A percentile compares a stretch with the other conserved stretches of the same genome.
Conservation (phyloP, 2,797 vertebrate species). For the Okamejei kenojei region DNA sequence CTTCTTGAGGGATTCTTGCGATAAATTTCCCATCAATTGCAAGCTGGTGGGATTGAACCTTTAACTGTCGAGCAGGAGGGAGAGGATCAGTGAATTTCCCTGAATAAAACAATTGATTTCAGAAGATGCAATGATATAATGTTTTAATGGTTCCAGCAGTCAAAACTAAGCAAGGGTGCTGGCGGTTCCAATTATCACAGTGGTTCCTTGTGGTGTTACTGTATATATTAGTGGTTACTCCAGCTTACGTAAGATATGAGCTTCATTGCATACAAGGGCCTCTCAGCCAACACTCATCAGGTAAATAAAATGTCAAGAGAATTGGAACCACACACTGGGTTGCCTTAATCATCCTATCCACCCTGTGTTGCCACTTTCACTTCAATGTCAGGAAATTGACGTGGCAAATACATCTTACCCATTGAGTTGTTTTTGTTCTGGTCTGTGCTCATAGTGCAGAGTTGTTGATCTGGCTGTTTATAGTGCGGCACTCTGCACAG, state of each 20-base stretch:
- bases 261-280: background rate
- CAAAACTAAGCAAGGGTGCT: background rate
- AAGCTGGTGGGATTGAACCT: background rate
- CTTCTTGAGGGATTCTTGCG: background rate
- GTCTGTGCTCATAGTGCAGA: background rate
- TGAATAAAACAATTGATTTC: background rate
- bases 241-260: background rate
- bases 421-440: background rate
- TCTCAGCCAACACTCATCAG: background rate
- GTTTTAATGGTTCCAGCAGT: background rate
- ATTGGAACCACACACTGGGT: background rate
- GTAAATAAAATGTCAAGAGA: background rate
- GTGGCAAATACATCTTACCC: background rate
- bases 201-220: background rate
- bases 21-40: background rate
- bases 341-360: too few relatives aligned
- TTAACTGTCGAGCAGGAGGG: background rate
- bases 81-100: background rate
- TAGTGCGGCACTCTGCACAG: too few relatives aligned
- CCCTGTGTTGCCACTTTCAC: too few relatives aligned
- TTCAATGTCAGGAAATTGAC: background rate
- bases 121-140: background rate
- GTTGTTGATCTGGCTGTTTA: too few relatives aligned
- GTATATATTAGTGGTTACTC: background rate
- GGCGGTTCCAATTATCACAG: background rate